Base-by-base conservation (phyloP, 1,140 invertebrate genomes). In the Heliconius eleuchia region DNA sequence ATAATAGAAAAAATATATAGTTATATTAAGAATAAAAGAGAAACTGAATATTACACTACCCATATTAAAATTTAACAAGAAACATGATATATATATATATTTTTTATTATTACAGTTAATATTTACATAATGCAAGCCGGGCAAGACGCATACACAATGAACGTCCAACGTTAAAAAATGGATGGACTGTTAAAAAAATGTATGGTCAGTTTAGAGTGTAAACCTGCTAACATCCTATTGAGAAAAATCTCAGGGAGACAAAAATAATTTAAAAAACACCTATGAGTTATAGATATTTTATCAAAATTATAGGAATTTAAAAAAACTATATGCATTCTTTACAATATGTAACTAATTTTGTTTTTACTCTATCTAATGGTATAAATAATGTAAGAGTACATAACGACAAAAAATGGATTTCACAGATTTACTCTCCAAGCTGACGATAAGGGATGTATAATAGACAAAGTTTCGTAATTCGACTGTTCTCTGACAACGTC, bases 21-120 rank as follows among this genome's bases (percentile, higher is more conserved):
- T 52, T 19, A 52, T 73, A 80, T 83, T 84, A 83, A 83, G 82
- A 30, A 75, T 73, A 73, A 76, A 78, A 73, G 34, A 76, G 71
- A 74, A 81, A 81, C 76, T 79, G 80, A 77, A 78, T 82, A 81
- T 91, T 91, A 90, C 84, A 92, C 87, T 91, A 92, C 84, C 86
- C 85, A 91, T 87, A 89, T 87, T 89, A 91, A 93, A 92, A 88
- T 91, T 93, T 92, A 92, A 92, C 90, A 90, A 92, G 88, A 92
- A 57, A 91, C 86, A 83, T 83, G 86, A 91, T 89, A 91, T 88
- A 91, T 89, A 91, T 89, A 91, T 88, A 91, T 66, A 0, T 85
- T 81, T 89, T 85, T 87, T 83, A 86, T 88, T 87, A 86, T 86
- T 82, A 52, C 50, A 19, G 50, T 86, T 86, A 89, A 91, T 94